Evolutionary conservation across 2,113 vertebrate genomes (phyloP), one percentile per base, ranked within the genome.

Genomic region (Rhagologus leucostigma): DNA sequence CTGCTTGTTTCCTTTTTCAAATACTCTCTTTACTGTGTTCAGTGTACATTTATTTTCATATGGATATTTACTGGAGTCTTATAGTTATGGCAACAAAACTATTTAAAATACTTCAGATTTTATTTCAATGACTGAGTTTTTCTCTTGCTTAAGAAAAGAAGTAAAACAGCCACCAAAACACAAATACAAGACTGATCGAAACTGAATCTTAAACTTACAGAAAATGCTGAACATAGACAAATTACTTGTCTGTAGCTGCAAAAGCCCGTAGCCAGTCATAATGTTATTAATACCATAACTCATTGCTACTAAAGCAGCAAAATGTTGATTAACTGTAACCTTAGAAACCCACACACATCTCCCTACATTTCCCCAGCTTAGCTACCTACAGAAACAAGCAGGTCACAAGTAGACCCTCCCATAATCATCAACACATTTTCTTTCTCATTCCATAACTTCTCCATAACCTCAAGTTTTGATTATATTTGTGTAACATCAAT

Each of bases 291-390:
- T 82, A 71, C 13, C 22, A 10, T 57, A 84, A 29, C 3, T 83
- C 87, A 57, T 30, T 91, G 13, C 11, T 47, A 35, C 41, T 77
- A 59, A 74, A 84, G 13, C 55, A 94, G 52, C 74, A 84, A 89
- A 87, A 63, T 55, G 35, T 55, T 91, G 84, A 90, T 92, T 91
- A 71, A 47, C 19, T n/a, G 79, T 80, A 89, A 39, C 71, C 78
- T 74, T 96, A 89, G 93, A 96, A 97, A 93, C 69, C 20, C 81
- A 88, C 63, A 77, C 71, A 90, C 27, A 75, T 33, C 24, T 95
- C 81, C 49, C 30, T 75, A 65, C 30, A 23, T 81, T 77, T 83
- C 33, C 27, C 16, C 46, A 77, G 23, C n/a, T 63, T 10, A 59
- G 9, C 27, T 55, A 76, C 17, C 19, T 49, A 81, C 33, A 94